phyloP scores from a whole-genome alignment of 1,140 invertebrate species.

The Trichogramma pretiosum region DNA sequence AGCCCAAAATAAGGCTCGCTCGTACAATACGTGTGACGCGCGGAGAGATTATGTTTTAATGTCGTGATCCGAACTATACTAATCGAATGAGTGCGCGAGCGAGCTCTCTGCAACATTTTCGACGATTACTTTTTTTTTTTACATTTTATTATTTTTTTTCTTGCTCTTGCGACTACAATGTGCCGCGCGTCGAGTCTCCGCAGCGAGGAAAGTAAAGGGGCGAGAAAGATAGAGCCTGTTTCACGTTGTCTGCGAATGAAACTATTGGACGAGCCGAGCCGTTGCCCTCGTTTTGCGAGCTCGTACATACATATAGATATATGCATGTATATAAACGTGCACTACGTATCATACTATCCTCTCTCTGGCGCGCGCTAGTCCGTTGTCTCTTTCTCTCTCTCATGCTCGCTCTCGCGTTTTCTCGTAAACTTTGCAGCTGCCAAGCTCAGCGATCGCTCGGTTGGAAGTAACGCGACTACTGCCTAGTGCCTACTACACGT shows the following conservation, averaged over 20 bases:
- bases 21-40: slow-evolving; percentile 1
- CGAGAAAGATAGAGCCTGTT: no score
- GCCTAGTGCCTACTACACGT: slow-evolving; percentile 38
- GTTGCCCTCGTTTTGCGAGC: neutral
- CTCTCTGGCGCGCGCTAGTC: neutral
- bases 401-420: slow-evolving; percentile 23
- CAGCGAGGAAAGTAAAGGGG: no score
- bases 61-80: slow-evolving; percentile 46
- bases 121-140: no score
- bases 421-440: slow-evolving; percentile 44
- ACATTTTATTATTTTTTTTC: no score
- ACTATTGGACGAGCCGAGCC: no score
- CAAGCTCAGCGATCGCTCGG: slow-evolving; percentile 43
- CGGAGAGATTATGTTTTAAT: slow-evolving; percentile 42
- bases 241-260: no score
- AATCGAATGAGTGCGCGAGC: slow-evolving; percentile 45
- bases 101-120: slow-evolving; percentile 1
- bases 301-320: neutral
- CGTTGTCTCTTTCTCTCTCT: slow-evolving; percentile 1
- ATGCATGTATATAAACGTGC: neutral
- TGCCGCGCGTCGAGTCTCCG: no score
- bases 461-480: slow-evolving; percentile 47
- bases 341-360: slow-evolving; percentile 2
- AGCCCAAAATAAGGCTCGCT: slow-evolving; percentile 7
- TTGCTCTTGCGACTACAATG: no score